Conservation (phyloP, 2,797 vertebrate species). For the Crocodylus rhombifer region DNA sequence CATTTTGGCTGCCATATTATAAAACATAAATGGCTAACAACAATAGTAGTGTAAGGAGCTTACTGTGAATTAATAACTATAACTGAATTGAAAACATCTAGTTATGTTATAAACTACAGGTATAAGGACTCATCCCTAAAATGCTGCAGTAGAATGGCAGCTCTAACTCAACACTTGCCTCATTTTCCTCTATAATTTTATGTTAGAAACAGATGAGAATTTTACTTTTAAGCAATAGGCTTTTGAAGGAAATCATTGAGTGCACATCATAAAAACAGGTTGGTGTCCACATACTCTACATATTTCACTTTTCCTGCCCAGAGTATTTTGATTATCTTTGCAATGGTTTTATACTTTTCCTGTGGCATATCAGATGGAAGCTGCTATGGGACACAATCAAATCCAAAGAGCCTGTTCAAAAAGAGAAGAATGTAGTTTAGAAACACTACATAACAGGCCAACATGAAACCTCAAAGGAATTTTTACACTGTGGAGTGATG, state of each 20-base stretch:
- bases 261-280: background rate
- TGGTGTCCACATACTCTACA: background rate
- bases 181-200: conserved; percentile 3
- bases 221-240: background rate
- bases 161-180: background rate
- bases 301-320: background rate
- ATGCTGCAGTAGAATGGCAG: background rate
- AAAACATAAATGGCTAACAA: background rate
- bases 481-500: background rate
- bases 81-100: background rate
- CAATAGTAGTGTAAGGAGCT: background rate
- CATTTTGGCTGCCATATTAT: background rate
- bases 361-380: background rate
- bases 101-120: background rate
- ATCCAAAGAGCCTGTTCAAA: background rate
- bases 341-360: background rate
- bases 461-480: background rate
- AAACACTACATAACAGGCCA: background rate
- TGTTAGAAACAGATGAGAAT: background rate
- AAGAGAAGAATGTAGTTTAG: background rate
- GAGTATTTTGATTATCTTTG: background rate
- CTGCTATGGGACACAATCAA: background rate
- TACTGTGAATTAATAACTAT: background rate
- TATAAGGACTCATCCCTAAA: background rate
- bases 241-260: conserved; percentile 12